Base-by-base conservation (phyloP, 1,140 invertebrate species). In the Drosophila rhopaloa region DNA sequence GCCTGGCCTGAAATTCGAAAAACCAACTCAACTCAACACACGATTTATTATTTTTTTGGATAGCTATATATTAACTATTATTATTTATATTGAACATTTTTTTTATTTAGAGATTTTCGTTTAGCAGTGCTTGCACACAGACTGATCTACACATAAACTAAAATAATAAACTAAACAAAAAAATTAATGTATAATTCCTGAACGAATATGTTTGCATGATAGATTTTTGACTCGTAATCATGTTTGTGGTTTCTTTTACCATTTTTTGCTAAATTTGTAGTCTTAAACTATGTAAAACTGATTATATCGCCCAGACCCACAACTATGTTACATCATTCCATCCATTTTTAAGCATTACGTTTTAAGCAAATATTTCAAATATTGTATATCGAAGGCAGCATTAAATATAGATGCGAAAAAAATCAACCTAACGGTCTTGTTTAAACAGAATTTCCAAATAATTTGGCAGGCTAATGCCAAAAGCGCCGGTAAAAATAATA, bases 1-100 rank as follows among this genome's bases (percentile, higher is more conserved):
- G 94, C 91, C 86, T 94, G 80, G 93, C 91, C 54, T 93, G 54
- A 76, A 41, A 51, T 10, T 11, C 35, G 27, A 56, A 59, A 59
- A 55, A 44, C n/a, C 16, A 38, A 71, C 70, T 59, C 62, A 54
- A 59, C 32, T 14, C 14, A 1, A 24, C 44, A 37, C 10, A 32
- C 41, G 38, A 41, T 24, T 13, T 59, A 35, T 44, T 40, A 44
- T 44, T 10, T 32, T 37, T 48, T 37, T 81, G 27, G 32, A 27
- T 57, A 29, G 14, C 14, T 62, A 29, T 38, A 37, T 7, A 32
- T 32, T 54, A 57, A 55, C 44, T 62, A 53, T 53, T 43, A 40
- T 16, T 75, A 70, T 27, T 82, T 82, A 44, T 47, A 48, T 24
- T 8, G 5, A 35, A 55, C 10, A 47, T 4, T 29, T 38, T 19